Base-by-base conservation (phyloP, 1,140 invertebrate species). In the Drosophila malerkotliana region DNA sequence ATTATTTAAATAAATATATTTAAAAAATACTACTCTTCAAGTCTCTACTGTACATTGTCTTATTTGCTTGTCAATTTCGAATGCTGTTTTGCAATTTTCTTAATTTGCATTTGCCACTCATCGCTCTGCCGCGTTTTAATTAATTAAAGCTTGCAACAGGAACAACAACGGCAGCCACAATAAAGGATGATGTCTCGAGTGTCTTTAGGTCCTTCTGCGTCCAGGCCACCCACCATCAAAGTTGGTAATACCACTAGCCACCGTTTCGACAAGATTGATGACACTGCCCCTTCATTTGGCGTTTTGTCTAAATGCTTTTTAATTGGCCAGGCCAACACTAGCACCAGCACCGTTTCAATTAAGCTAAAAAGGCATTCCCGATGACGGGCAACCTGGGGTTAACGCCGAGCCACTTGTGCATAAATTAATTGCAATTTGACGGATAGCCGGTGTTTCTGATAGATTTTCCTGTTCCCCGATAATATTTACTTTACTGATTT, bases 61-160 rank as follows among this genome's bases (percentile, higher is more conserved):
- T 67, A 37, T 58, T 48, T 41, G 60, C 45, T 53, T 58, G 72
- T 74, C 72, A 66, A 75, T 75, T 57, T 60, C 21, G 48, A 75
- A 49, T 72, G 63, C 28, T 75, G 49, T 63, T 83, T 88, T 88
- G 83, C 83, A 87, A 88, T 88, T 88, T 88, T 88, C 83, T 88
- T 88, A 88, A 88, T 88, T 88, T 88, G 83, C 84, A 88, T 88
- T 37, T 60, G 77, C 67, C 81, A 72, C 63, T 67, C 51, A 63
- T 49, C 58, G 71, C 41, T 44, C 32, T 51, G 59, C 52, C 71
- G 72, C 51, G 14, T 75, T 66, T 75, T 66, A 75, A 75, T 75
- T 75, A 75, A 75, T 75, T 75, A 75, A 75, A 18, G 51, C 39
- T 63, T 63, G 66, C 61, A 51, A 32, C 61, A 44, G 34, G 34